Base-by-base conservation (phyloP, 2,888 invertebrate genomes). In the Acrobeloides nanus region DNA sequence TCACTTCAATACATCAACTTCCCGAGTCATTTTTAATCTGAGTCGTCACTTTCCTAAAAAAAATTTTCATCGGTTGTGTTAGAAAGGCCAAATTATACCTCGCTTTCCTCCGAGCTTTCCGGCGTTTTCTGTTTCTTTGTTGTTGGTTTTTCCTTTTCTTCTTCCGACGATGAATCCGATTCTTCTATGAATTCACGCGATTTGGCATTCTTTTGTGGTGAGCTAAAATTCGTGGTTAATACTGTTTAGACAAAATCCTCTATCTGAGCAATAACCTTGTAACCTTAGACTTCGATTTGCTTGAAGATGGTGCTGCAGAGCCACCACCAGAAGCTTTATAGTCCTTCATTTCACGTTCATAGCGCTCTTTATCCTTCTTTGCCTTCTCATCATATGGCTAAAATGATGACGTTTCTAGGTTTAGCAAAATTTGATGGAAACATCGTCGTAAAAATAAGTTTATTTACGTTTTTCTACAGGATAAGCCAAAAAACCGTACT, bases 351-450 rank as follows among this genome's bases (percentile, higher is more conserved):
- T 86, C 87, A 57, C 81, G 80, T 38, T 81, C 81, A 75, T 93
- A 95, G 31, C 87, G 84, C 72, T 86, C 85, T 75, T 89, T 93
- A 2, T 85, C 83, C 73, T 86, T 84, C 10, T 78, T 81, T 0
- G 87, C 86, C 72, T 86, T 85, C 48, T 83, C 83, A 62, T 93
- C 92, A 87, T 88, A 93, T 78, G 88, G 85, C 86, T 86, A 63
- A 45, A 51, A 48, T n/a, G n/a, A n/a, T n/a, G n/a, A n/a, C n/a
- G n/a, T n/a, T n/a, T n/a, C n/a, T n/a, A n/a, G n/a, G n/a, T n/a
- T n/a, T n/a, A n/a, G n/a, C n/a, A n/a, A n/a, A n/a, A n/a, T n/a
- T n/a, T n/a, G n/a, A n/a, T n/a, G n/a, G n/a, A n/a, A n/a, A n/a
- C n/a, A n/a, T n/a, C n/a, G n/a, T n/a, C n/a, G n/a, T n/a, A n/a